phyloP scores from a whole-genome alignment of 2,888 invertebrate species.

The Tetanocera ferruginea region DNA sequence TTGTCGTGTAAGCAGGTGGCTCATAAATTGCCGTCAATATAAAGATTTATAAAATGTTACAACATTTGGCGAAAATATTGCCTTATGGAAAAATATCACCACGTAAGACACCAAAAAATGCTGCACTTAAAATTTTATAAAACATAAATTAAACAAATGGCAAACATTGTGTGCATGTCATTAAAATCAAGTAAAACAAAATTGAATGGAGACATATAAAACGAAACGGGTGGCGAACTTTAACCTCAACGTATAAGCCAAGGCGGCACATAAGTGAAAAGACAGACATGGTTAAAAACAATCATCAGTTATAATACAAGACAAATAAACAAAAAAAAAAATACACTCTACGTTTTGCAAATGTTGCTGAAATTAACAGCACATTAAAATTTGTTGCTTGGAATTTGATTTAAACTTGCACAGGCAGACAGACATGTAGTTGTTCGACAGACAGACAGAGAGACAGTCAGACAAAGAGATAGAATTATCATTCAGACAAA shows the following conservation, averaged over 20 bases:
- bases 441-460: slow-evolving; percentile 1
- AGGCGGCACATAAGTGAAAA: not conserved
- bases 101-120: not conserved
- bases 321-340: not conserved
- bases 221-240: not conserved
- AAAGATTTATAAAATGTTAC: not conserved
- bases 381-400: not conserved
- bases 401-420: not conserved
- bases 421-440: not conserved
- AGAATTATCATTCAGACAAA: not conserved
- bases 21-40: not conserved
- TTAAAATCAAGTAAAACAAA: not conserved
- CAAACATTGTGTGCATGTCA: not conserved
- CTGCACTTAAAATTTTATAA: not conserved
- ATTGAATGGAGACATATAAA: not conserved
- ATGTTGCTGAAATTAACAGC: slow-evolving; percentile 17
- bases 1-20: not conserved
- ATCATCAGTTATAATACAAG: no score
- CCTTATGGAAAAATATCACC: not conserved
- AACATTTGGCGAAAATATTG: not conserved
- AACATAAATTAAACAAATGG: not conserved
- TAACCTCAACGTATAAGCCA: not conserved
- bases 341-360: not conserved
- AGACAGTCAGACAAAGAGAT: not conserved
- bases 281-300: not conserved